Evolutionary conservation across 2,797 vertebrate genomes (phyloP).

Genomic region (Paedocypris micromegethes): DNA sequence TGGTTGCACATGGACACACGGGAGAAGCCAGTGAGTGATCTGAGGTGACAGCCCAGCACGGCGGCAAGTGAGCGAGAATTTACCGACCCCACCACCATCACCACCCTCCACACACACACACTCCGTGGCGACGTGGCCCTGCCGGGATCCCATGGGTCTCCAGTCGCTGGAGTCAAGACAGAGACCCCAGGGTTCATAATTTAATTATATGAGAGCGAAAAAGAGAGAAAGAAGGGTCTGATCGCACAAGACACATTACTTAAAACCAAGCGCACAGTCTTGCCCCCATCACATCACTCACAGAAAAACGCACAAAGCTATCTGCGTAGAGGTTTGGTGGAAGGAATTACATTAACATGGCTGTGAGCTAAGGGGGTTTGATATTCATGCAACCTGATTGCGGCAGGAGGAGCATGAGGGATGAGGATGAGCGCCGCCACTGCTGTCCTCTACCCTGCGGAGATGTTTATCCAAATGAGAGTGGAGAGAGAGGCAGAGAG

Average conservation of each 20-base stretch:
- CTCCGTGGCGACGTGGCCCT: slow-evolving; percentile 48
- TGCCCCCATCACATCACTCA: slow-evolving; percentile 18
- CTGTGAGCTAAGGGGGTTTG: slow-evolving; percentile 59
- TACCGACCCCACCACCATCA: neutral
- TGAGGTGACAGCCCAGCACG: slow-evolving; percentile 58
- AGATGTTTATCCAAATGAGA: slow-evolving; percentile 41
- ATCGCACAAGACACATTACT: slow-evolving; percentile 24
- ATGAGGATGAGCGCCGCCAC: slow-evolving; percentile 52
- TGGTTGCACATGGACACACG: slow-evolving; percentile 51
- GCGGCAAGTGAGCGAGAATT: slow-evolving; percentile 38
- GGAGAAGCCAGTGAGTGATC: slow-evolving; percentile 54
- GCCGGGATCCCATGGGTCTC: slow-evolving; percentile 40
- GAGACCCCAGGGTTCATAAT: slow-evolving; percentile 59
- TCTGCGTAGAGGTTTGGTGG: slow-evolving; percentile 49
- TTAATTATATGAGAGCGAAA: slow-evolving; percentile 59
- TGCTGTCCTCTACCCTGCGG: slow-evolving; percentile 54
- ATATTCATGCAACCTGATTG: slow-evolving; percentile 70
- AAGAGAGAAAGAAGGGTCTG: slow-evolving; percentile 14
- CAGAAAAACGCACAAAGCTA: slow-evolving; percentile 22
- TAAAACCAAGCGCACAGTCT: slow-evolving; percentile 8
- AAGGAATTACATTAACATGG: slow-evolving; percentile 64
- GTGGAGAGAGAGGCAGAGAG: slow-evolving; percentile 25
- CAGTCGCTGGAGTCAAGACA: slow-evolving; percentile 37
- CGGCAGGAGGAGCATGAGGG: slow-evolving; percentile 70
- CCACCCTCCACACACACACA: slow-evolving; percentile 1